Evolutionary conservation across 2,888 invertebrate species (phyloP), one percentile per base, ranked within the genome.

Genomic region (Halocaridina rubra): DNA sequence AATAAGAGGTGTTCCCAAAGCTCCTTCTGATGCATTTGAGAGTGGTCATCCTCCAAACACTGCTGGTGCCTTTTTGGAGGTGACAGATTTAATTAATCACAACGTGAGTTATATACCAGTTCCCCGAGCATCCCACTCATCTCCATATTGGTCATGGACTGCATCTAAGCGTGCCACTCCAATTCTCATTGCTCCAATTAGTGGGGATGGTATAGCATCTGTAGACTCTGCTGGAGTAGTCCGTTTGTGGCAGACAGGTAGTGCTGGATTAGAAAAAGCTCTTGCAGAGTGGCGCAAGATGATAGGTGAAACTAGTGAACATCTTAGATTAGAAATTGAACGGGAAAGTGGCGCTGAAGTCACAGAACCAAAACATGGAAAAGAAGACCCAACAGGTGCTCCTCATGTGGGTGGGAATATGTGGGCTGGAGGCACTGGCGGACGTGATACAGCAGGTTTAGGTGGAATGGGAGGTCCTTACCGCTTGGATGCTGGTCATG

Each of bases 401-500:
- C 98, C 98, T 0, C 98, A 99, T 91, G 97, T 98, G 61, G 98
- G 98, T 33, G 98, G 98, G 0, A 97, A 97, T 90, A 97, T 95
- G 0, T 99, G 98, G 98, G 98, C 98, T 69, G 98, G 98, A 19
- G 89, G 89, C 22, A 88, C 90, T 89, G 98, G 97, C 67, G 92
- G 92, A 27, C 91, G 97, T 81, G 97, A 98, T 90, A 98, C 98
- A 0, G 98, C 98, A 0, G 98, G 98, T 0, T 92, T 99, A 59
- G 98, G 98, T 10, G 98, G 98, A 1, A 96, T 97, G 91, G 98
- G 98, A 22, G 99, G 98, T 0, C 98, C 98, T 0, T 98, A 97
- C 91, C 92, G 98, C 0, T 92, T 99, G 16, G 98, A 98, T 91
- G 96, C 96, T 80, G 98, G 98, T 0, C 86, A 86, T 59, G 86